phyloP scores from a whole-genome alignment of 2,113 vertebrate genomes.

The Semnopithecus entellus region DNA sequence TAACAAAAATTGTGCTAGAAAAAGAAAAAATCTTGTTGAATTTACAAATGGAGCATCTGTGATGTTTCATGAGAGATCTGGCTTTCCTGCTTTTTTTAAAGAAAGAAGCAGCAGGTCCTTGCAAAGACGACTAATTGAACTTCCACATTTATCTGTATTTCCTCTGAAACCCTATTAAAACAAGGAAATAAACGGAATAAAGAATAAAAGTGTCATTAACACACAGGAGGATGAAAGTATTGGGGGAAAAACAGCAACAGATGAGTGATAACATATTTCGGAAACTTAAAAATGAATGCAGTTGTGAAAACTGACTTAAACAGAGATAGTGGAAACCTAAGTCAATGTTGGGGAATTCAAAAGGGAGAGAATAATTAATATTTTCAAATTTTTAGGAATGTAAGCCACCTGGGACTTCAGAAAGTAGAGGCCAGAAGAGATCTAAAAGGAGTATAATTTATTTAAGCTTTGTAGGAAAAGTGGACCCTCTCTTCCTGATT shows the following conservation, averaged over 20 bases:
- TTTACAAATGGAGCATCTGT: conserved; percentile 56
- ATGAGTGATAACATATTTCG: neutral
- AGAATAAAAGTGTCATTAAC: neutral
- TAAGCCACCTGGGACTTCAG: neutral
- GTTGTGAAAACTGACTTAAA: conserved; percentile 6
- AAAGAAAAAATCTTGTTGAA: conserved; percentile 1
- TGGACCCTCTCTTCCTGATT: neutral
- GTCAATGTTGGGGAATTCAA: neutral
- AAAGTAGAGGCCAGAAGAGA: neutral
- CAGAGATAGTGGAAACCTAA: neutral
- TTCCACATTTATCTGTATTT: neutral
- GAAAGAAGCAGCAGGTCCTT: conserved; percentile 35
- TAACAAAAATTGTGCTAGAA: conserved; percentile 32
- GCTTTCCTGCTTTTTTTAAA: conserved; percentile 30
- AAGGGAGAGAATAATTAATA: neutral
- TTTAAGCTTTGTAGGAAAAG: neutral
- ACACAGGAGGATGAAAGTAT: neutral
- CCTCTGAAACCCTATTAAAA: neutral
- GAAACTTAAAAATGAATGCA: neutral
- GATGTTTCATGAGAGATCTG: conserved; percentile 11
- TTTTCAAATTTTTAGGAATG: conserved; percentile 10
- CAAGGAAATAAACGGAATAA: neutral
- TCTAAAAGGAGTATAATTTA: neutral
- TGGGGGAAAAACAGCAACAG: neutral
- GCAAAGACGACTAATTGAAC: neutral